Evolutionary conservation across 64 coral and sea anemone species (phyloP), one percentile per base, ranked within the genome.

Genomic region (Montipora capricornis): DNA sequence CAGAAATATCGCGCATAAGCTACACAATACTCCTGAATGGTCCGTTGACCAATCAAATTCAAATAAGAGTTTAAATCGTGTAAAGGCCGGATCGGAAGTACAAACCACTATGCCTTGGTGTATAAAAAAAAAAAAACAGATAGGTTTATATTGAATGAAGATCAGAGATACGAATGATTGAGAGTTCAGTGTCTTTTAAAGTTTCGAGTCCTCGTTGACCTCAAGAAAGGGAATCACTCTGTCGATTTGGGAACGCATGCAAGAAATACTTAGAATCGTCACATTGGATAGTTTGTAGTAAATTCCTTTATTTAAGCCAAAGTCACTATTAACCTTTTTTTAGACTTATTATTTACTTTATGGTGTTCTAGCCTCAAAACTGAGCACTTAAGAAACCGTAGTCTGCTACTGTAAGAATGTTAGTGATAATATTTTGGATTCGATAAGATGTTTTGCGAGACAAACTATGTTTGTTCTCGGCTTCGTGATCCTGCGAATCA

Each of bases 41-140:
- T 46, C 66, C 44, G 19, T 86, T 86, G 81, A 68, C 64, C 59
- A 86, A 86, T 86, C 82, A 50, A 17, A 64, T 11, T 71, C n/a
- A 51, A 48, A 86, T 64, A 86, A 86, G 66, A 71, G 80, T 82
- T 51, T 12, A 22, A 68, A 48, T 84, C 58, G n/a, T 84, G 15
- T 9, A 5, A 66, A 84, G 4, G 16, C 68, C 68, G 17, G 45
- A 47, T 64, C 44, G 44, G 68, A 50, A 71, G 6, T 7, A 64
- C 44, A 86, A 71, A 64, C 68, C 66, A 50, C 8, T 50, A 13
- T 86, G 66, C 82, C 82, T 29, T 49, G 45, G 45, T 66, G 82
- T 82, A 82, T 82, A 52, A 44, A 82, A 44, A 82, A 82, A 44
- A 82, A 61, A 82, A 61, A 47, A 19, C 37, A 4, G 68, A 15